Percentiles rank a stretch among this genome's conserved stretches.
These are phyloP conservation scores for Saccopteryx bilineata DNA, from an alignment of 2,113 vertebrate genomes.

Conservation along the genomic window DNA sequence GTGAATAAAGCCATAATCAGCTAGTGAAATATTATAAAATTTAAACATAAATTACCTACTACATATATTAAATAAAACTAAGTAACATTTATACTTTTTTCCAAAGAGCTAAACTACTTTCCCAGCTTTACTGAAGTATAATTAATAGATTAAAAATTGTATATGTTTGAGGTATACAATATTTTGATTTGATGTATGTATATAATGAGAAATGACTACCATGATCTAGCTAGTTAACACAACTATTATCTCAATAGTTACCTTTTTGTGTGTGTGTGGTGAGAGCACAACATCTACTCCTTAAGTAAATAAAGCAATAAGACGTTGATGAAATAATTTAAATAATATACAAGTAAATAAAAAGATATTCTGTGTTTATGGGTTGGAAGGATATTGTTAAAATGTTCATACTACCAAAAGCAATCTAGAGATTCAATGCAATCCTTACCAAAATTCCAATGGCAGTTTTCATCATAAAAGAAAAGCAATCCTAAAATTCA, in stretches of 20 bases:
- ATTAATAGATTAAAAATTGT: neutral
- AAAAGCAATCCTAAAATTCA: neutral
- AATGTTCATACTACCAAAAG: neutral
- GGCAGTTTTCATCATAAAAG: neutral
- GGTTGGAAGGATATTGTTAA: neutral
- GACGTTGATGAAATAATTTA: neutral
- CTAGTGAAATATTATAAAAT: constrained; percentile 6
- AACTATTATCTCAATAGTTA: neutral
- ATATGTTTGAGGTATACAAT: neutral
- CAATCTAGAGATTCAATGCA: neutral
- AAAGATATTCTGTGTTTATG: neutral
- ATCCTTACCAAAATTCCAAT: neutral
- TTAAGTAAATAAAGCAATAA: neutral
- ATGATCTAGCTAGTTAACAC: neutral
- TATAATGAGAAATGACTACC: neutral
- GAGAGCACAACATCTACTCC: neutral
- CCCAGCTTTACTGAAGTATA: neutral
- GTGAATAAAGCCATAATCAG: neutral
- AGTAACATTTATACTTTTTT: neutral
- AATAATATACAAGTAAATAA: neutral
- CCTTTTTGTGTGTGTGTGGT: neutral
- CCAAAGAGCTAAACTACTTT: neutral
- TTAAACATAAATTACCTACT: neutral
- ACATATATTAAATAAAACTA: neutral
- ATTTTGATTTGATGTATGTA: neutral